Evolutionary conservation across 2,113 vertebrate species (phyloP).

Genomic region (Bucco capensis): DNA sequence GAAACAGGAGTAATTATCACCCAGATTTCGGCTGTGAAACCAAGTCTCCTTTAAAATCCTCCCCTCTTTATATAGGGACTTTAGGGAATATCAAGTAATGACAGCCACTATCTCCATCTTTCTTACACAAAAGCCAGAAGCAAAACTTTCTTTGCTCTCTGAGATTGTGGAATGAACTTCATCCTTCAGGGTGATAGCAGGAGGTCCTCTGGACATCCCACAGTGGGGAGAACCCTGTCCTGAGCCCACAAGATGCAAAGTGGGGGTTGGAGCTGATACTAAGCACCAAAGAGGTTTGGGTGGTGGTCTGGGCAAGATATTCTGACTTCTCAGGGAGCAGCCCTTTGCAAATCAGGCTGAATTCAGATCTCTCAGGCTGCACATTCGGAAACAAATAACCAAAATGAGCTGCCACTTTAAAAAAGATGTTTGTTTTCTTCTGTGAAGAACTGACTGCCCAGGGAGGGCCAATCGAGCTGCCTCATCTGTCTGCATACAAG

Average conservation of each 20-base stretch:
- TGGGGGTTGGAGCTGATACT: fast-evolving
- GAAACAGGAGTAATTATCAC: constrained; percentile 26
- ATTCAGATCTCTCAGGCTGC: background rate
- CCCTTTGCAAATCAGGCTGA: background rate
- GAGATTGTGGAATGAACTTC: background rate
- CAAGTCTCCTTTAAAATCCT: constrained; percentile 47
- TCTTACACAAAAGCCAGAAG: background rate
- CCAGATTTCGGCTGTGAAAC: constrained; percentile 3
- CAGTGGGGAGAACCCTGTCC: background rate
- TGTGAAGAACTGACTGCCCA: background rate
- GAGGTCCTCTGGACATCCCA: fast-evolving
- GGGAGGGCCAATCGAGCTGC: background rate
- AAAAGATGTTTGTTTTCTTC: background rate
- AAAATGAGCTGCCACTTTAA: background rate
- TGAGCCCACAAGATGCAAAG: fast-evolving
- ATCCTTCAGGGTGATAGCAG: background rate
- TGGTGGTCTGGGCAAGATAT: background rate
- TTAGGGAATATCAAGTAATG: background rate
- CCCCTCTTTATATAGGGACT: constrained; percentile 20
- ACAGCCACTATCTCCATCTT: background rate
- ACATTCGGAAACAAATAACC: background rate
- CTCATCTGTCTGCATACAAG: fast-evolving
- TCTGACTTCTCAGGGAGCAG: background rate
- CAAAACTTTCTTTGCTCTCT: background rate
- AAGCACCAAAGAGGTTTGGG: background rate